Base-by-base conservation (phyloP, 2,888 invertebrate genomes). In the Ormia ochracea region DNA sequence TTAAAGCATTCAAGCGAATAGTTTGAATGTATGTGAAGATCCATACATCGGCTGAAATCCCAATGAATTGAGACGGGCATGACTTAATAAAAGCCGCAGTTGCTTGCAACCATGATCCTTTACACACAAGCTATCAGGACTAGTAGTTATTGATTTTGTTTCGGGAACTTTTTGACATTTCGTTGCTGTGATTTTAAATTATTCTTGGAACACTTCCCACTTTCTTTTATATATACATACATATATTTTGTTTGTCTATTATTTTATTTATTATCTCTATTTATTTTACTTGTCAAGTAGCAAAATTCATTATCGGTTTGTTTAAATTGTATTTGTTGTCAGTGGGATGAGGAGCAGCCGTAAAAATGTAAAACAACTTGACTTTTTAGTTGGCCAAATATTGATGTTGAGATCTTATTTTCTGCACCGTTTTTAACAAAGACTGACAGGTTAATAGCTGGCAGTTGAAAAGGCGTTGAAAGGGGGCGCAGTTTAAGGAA, bases 361-460 rank as follows among this genome's bases (percentile, higher is more conserved):
- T 48, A 9, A 38, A 3, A 14, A 33, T 1, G 5, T 9, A 43
- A 28, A 36, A 70, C 50, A 48, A 23, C 12, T 38, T 65, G 65
- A 56, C 38, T 56, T 56, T 48, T 65, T 65, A 14, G 28, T 28
- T 56, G 31, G 48, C 45, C 48, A 48, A 48, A 58, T 48, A 65
- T 48, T 58, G 21, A 48, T 10, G 48, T 23, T 6, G 38, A 21
- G n/a, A 36, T 38, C 17, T 12, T 9, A 9, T 38, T 14, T 38
- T 4, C 3, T 28, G 3, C 28, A 4, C 14, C 26, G 0, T 48
- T 12, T 23, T n/a, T 26, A 5, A 2, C 9, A 12, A 10, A 36
- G n/a, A 52, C 14, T 10, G 21, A 12, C 45, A 45, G n/a, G 9
- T n/a, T n/a, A 48, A 48, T 38, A 28, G 19, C 28, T 26, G 7